phyloP scores from a whole-genome alignment of 2,797 vertebrate species.

The Percopsis omiscomaycus region DNA sequence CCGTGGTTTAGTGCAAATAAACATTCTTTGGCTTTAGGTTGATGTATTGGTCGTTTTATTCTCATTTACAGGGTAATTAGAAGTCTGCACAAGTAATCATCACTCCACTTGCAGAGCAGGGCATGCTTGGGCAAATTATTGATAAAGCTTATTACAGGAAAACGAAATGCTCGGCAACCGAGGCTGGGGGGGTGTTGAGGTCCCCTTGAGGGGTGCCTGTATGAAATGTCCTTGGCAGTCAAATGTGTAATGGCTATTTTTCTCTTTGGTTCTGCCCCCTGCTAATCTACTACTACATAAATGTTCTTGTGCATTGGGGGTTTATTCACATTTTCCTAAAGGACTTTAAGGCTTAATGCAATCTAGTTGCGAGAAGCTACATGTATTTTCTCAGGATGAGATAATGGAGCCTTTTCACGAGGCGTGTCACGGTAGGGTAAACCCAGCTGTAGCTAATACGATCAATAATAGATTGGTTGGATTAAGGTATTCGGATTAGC shows the following conservation, averaged over 20 bases:
- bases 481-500: too few species aligned
- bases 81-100: slow-evolving; percentile 64
- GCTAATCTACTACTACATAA: slow-evolving; percentile 36
- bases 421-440: too few species aligned
- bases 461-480: too few species aligned
- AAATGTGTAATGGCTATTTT: slow-evolving; percentile 32
- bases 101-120: slow-evolving; percentile 60
- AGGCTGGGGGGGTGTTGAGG: slow-evolving; percentile 21
- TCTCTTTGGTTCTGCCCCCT: slow-evolving; percentile 22
- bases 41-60: slow-evolving; percentile 55
- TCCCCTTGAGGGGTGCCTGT: slow-evolving; percentile 26
- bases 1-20: slow-evolving; percentile 41
- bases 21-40: slow-evolving; percentile 33
- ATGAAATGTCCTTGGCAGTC: slow-evolving; percentile 41
- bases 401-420: not conserved
- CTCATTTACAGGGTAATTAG: slow-evolving; percentile 65
- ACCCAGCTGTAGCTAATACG: too few species aligned
- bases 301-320: slow-evolving; percentile 26
- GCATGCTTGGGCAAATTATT: slow-evolving; percentile 66
- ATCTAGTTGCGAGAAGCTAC: slow-evolving; percentile 22
- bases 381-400: not conserved
- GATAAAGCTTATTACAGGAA: slow-evolving; percentile 59
- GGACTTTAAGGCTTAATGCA: slow-evolving; percentile 26
- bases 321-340: slow-evolving; percentile 46
- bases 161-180: slow-evolving; percentile 47